phyloP scores from a whole-genome alignment of 2,113 vertebrate genomes.

The Anoplopoma fimbria region DNA sequence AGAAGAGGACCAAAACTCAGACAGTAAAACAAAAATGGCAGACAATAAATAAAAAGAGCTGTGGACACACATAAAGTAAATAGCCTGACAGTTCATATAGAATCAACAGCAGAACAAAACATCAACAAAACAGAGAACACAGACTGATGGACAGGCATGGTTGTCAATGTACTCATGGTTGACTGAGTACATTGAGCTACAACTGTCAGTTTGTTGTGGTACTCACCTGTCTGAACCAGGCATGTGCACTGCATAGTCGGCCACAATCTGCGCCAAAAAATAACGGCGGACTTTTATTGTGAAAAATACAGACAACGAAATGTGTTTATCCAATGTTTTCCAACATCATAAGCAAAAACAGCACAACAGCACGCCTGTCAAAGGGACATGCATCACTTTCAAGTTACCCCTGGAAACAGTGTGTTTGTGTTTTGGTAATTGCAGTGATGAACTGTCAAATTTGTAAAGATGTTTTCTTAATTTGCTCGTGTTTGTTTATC shows the following conservation, averaged over 20 bases:
- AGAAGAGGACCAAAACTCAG: too few species aligned
- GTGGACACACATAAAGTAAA: not conserved
- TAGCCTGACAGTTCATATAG: not conserved
- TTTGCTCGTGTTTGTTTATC: not conserved
- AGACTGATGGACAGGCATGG: not conserved
- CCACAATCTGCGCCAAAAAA: not conserved
- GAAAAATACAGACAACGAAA: too few species aligned
- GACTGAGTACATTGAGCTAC: not conserved
- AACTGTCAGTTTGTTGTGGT: not conserved
- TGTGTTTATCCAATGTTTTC: too few species aligned
- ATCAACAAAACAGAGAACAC: not conserved
- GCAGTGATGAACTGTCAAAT: not conserved
- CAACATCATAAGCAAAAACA: too few species aligned
- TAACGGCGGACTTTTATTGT: too few species aligned
- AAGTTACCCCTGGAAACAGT: not conserved
- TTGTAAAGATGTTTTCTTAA: not conserved
- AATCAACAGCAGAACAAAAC: not conserved
- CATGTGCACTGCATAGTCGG: not conserved
- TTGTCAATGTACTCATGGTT: too few species aligned
- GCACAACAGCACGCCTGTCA: too few species aligned
- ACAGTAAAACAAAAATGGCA: not conserved
- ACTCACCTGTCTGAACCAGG: not conserved
- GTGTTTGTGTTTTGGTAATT: not conserved
- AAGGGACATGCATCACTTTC: not conserved
- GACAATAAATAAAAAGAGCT: not conserved